Conservation (phyloP, 2,888 invertebrate species). For the Sthenelais limicola region DNA sequence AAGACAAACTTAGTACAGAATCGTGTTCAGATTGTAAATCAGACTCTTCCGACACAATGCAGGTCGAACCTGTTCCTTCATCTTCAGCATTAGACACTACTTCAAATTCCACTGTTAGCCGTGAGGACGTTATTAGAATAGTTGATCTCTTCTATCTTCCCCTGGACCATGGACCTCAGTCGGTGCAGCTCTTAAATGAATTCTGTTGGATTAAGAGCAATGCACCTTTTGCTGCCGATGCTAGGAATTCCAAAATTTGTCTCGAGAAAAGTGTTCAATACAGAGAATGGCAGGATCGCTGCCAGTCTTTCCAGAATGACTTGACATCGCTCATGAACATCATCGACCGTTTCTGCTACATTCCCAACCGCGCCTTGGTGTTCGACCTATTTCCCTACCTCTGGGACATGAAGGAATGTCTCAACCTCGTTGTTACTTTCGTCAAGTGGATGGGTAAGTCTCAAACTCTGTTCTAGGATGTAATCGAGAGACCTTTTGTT, state of each 20-base stretch:
- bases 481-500: no score
- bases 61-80: conserved; percentile 6
- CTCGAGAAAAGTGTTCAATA: conserved; percentile 56
- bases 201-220: conserved; percentile 96
- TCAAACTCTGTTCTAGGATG: no score
- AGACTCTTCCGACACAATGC: conserved; percentile 25
- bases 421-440: conserved; percentile 90
- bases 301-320: conserved; percentile 77
- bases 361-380: conserved; percentile 79
- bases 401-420: conserved; percentile 93
- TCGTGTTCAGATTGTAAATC: conserved; percentile 4
- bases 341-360: conserved; percentile 57
- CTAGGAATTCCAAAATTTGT: neutral
- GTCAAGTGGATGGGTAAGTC: conserved; percentile 91
- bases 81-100: neutral
- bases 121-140: conserved; percentile 82
- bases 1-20: neutral
- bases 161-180: conserved; percentile 94
- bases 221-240: conserved; percentile 75
- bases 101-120: neutral
- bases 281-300: conserved; percentile 87
- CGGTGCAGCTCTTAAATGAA: conserved; percentile 88
- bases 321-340: conserved; percentile 5
- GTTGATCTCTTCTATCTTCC: conserved; percentile 97
- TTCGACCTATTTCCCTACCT: conserved; percentile 95